Percentiles rank a stretch among this genome's conserved stretches.
Conservation (phyloP, 2,888 invertebrate species). For the Netelia virgata region DNA sequence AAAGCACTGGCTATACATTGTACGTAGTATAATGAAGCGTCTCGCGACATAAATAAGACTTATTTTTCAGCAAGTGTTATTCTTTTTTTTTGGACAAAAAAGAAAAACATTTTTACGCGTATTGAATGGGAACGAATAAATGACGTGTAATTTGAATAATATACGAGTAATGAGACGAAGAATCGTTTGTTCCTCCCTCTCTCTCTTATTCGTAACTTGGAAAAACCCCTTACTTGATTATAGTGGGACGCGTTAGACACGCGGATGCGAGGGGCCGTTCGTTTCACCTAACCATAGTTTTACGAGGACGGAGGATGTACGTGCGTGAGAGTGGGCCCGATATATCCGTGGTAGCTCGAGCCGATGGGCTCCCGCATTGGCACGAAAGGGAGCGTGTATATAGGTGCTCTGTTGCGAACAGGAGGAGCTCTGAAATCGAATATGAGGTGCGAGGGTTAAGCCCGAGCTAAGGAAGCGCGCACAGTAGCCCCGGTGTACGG, state of each 20-base stretch:
- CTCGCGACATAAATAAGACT: background rate
- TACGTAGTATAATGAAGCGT: background rate
- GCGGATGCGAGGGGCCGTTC: constrained; percentile 15
- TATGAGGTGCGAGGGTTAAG: constrained; percentile 79
- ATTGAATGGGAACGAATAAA: no score
- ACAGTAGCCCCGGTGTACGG: constrained; percentile 74
- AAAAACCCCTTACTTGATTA: background rate
- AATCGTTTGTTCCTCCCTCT: background rate
- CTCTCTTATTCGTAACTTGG: background rate
- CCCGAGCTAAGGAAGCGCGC: constrained; percentile 75
- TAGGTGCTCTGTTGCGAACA: constrained; percentile 32
- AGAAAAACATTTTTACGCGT: background rate
- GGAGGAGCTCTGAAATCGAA: constrained; percentile 78
- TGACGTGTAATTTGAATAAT: no score
- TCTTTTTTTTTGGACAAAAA: background rate
- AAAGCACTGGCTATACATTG: background rate
- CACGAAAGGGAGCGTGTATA: constrained; percentile 22
- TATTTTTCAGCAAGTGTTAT: no score
- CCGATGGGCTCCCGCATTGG: constrained; percentile 22
- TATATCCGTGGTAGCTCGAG: background rate
- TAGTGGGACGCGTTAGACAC: constrained; percentile 1
- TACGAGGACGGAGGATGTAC: constrained; percentile 52
- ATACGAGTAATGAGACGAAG: background rate
- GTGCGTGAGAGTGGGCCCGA: constrained; percentile 47
- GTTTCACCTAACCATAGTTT: constrained; percentile 14